Percentiles rank a stretch among this genome's conserved stretches.
Conservation (phyloP, 1,140 invertebrate species). For the Drosophila rufa region DNA sequence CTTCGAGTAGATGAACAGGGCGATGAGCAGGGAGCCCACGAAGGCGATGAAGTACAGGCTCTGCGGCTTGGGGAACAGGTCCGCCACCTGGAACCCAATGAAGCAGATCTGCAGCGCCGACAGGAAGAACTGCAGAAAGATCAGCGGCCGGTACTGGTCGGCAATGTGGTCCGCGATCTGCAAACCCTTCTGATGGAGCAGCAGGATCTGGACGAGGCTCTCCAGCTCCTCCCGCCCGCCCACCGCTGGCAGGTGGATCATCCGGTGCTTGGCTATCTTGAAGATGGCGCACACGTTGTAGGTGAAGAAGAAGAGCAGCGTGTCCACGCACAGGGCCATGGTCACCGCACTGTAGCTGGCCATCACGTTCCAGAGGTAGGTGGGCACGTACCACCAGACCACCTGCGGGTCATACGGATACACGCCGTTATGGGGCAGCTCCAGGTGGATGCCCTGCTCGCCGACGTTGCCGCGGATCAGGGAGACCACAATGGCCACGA, state of each 20-base stretch:
- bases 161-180: slow-evolving; percentile 52
- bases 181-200: slow-evolving; percentile 61
- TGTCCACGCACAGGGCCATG: slow-evolving; percentile 67
- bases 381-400: slow-evolving; percentile 48
- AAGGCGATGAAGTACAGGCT: slow-evolving; percentile 66
- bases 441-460: slow-evolving; percentile 28
- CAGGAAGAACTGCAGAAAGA: slow-evolving; percentile 66
- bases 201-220: slow-evolving; percentile 42
- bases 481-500: slow-evolving; percentile 46
- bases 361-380: slow-evolving; percentile 66
- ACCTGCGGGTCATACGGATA: slow-evolving; percentile 56
- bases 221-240: slow-evolving; percentile 27
- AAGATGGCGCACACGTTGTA: slow-evolving; percentile 74
- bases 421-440: slow-evolving; percentile 53
- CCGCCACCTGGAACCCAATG: slow-evolving; percentile 66
- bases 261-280: slow-evolving; percentile 64
- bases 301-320: slow-evolving; percentile 63
- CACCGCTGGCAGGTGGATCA: slow-evolving; percentile 39
- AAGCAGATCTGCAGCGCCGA: slow-evolving; percentile 69
- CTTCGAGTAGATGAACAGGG: slow-evolving; percentile 68
- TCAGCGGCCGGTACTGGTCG: slow-evolving; percentile 41
- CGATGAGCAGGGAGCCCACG: slow-evolving; percentile 60
- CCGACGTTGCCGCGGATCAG: slow-evolving; percentile 29
- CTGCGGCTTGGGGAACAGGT: slow-evolving; percentile 61
- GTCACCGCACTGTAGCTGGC: slow-evolving; percentile 61